Evolutionary conservation across 2,888 invertebrate genomes (phyloP), one percentile per base, ranked within the genome.

Genomic region (Meandrusa payeni): DNA sequence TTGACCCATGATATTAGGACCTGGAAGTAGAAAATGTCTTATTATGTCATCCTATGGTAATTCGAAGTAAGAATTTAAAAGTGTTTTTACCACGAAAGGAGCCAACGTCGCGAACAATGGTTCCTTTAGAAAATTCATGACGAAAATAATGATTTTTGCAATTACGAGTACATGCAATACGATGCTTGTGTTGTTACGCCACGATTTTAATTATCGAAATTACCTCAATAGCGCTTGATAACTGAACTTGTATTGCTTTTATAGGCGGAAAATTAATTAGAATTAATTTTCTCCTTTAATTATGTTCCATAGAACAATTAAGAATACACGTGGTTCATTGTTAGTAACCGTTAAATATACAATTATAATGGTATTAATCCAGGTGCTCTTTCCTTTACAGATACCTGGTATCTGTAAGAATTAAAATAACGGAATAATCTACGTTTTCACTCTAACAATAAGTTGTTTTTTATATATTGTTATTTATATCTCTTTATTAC

Each of bases 151-250:
- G 39, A 49, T 39, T 40, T 41, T 29, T 27, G 31, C 6, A 37
- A 28, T 6, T 33, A 24, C 12, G 23, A 9, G 4, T 15, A 15
- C 15, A 22, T 28, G 28, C 39, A 39, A 34, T 40, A 36, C 46
- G 50, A 44, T 48, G 41, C 51, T 52, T 39, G 23, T 47, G 46
- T 50, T 53, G 71, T 57, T 62, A 49, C 59, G 77, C 65, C 52
- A 43, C 74, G 76, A 58, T 68, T 76, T 78, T 76, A 69, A 79
- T 76, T 66, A 52, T 50, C 32, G 29, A 31, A 39, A 29, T 48
- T 46, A 54, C 52, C 47, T 41, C 48, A 51, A 54, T 46, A 59
- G 52, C 55, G 59, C 55, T 59, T 59, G 52, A 54, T 54, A 49
- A 48, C n/a, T 5, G 20, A 6, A 20, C 20, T 27, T 9, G 22